A percentile compares a stretch with the other conserved stretches of the same genome.
Evolutionary conservation across 2,888 invertebrate genomes (phyloP).

Genomic region (Hydrotaea cyrtoneurina): DNA sequence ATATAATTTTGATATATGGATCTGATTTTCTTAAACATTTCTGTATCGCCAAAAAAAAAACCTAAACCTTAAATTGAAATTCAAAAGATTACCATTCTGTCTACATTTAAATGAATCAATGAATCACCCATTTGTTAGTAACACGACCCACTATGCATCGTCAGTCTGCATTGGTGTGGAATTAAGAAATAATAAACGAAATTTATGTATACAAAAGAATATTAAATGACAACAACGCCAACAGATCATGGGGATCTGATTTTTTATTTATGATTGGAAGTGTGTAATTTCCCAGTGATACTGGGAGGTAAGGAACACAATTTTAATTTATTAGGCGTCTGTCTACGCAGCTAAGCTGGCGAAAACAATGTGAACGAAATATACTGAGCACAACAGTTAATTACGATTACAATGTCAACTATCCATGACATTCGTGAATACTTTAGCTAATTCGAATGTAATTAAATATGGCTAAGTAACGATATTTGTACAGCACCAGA

Average conservation of each 20-base stretch:
- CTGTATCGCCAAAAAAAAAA: too few relatives aligned
- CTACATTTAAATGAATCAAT: too few relatives aligned
- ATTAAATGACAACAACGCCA: constrained; percentile 16
- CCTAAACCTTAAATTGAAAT: too few relatives aligned
- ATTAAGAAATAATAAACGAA: constrained; percentile 9
- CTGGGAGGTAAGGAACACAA: not conserved
- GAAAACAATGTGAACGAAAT: not conserved
- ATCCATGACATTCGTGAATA: not conserved
- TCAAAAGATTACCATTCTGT: too few relatives aligned
- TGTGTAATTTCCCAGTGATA: constrained; percentile 9
- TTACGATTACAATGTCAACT: not conserved
- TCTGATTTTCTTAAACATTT: too few relatives aligned
- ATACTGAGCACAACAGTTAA: not conserved
- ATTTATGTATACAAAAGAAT: constrained; percentile 20
- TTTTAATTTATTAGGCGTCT: constrained; percentile 30
- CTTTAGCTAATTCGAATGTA: not conserved
- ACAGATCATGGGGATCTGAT: constrained; percentile 10
- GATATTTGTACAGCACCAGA: not conserved
- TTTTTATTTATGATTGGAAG: constrained; percentile 17
- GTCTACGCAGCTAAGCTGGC: constrained; percentile 3
- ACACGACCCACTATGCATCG: not conserved
- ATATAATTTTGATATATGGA: too few relatives aligned
- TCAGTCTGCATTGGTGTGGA: not conserved
- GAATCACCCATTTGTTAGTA: too few relatives aligned
- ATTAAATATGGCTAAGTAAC: not conserved